Evolutionary conservation across 2,113 vertebrate genomes (phyloP).

Genomic region (Passer montanus): DNA sequence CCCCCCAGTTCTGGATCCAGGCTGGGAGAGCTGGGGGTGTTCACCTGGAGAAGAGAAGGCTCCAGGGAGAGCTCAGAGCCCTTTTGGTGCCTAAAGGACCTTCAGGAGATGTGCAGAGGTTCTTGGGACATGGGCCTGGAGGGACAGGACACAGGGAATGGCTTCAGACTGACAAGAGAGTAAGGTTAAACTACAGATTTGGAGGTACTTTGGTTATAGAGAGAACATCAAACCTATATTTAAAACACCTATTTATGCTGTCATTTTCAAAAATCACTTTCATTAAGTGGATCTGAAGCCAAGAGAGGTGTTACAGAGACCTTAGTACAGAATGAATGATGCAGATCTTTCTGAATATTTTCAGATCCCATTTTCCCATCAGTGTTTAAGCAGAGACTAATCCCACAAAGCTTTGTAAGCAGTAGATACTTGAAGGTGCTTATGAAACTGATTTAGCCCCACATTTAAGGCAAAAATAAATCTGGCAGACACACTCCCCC

Average conservation of each 20-base stretch:
- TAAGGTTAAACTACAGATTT: not conserved
- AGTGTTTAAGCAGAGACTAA: not conserved
- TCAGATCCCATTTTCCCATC: not conserved
- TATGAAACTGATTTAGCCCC: not conserved
- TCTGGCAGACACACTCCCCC: not conserved
- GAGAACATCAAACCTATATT: not conserved
- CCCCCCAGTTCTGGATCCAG: not conserved
- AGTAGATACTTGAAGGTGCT: not conserved
- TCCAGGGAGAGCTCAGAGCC: not conserved
- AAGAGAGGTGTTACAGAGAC: not conserved
- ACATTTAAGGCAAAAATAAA: not conserved
- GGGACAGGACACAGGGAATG: not conserved
- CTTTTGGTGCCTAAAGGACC: not conserved
- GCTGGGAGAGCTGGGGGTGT: accelerated
- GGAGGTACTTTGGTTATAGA: not conserved
- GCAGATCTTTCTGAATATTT: not conserved
- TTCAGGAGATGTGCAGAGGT: not conserved
- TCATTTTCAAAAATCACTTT: not conserved
- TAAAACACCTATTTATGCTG: not conserved
- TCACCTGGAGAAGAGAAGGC: not conserved
- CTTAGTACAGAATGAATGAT: not conserved
- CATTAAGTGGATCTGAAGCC: not conserved
- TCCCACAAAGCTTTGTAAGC: not conserved
- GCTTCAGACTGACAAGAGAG: not conserved
- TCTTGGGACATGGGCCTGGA: not conserved